A percentile compares a stretch with the other conserved stretches of the same genome.
Conservation (phyloP, 2,113 vertebrate species). For the Lonchura striata region DNA sequence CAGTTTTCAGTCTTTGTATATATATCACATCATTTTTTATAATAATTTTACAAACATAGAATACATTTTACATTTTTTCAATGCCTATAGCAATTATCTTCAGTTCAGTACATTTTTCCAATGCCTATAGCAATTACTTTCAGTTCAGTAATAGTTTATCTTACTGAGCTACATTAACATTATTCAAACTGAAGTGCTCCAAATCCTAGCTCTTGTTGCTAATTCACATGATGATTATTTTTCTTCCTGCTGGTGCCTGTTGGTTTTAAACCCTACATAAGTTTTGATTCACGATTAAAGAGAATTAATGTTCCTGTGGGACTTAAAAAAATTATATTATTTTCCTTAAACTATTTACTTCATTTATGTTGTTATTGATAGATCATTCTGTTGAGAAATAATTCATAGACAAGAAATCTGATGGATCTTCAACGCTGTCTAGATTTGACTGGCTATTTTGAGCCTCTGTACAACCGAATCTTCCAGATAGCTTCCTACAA, state of each 20-base stretch:
- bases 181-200: background rate
- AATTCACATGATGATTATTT: background rate
- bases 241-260: fast-evolving
- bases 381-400: background rate
- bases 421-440: background rate
- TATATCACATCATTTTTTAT: background rate
- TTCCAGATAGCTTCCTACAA: background rate
- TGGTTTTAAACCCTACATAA: background rate
- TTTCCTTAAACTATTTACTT: background rate
- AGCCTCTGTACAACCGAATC: background rate
- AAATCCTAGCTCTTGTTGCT: background rate
- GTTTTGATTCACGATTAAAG: background rate
- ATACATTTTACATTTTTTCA: background rate
- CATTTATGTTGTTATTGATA: background rate
- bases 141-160: background rate
- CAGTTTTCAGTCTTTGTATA: background rate
- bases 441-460: background rate
- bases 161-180: background rate
- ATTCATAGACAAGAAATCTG: background rate
- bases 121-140: background rate
- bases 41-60: background rate
- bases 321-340: background rate
- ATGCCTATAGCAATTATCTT: background rate
- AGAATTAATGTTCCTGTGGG: background rate
- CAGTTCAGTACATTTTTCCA: background rate